Conservation (phyloP, 2,888 invertebrate genomes). For the Oeneis ivallda region DNA sequence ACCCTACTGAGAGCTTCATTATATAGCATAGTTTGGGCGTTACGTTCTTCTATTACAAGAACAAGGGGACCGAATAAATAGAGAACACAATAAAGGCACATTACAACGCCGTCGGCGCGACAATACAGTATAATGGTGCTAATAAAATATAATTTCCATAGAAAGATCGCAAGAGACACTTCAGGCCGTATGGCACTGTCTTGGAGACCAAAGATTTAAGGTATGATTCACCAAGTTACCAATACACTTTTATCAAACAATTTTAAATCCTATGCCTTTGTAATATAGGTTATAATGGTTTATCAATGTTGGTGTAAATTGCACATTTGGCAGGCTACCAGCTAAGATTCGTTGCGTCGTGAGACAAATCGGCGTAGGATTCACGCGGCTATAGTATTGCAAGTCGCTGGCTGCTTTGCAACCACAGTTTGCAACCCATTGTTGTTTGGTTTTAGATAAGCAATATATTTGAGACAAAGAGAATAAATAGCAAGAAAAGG, state of each 20-base stretch:
- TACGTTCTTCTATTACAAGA: constrained; percentile 18
- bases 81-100: constrained; percentile 44
- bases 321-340: constrained; percentile 77
- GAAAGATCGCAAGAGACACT: constrained; percentile 66
- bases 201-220: constrained; percentile 67
- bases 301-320: constrained; percentile 51
- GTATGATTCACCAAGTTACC: constrained; percentile 55
- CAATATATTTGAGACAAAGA: background rate
- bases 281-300: constrained; percentile 40
- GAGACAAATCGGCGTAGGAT: constrained; percentile 80
- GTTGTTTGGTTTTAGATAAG: background rate
- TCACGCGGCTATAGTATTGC: constrained; percentile 67
- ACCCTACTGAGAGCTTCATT: no score
- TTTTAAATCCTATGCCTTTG: constrained; percentile 43
- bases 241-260: constrained; percentile 24
- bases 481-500: background rate
- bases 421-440: constrained; percentile 29
- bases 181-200: constrained; percentile 55
- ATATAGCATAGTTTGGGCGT: background rate
- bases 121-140: constrained; percentile 57
- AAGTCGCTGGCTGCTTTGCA: constrained; percentile 45
- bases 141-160: constrained; percentile 77
- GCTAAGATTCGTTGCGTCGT: constrained; percentile 70
- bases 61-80: constrained; percentile 36
- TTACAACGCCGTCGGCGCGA: constrained; percentile 49